phyloP scores from a whole-genome alignment of 2,113 vertebrate species.

The Spermophilus dauricus region DNA sequence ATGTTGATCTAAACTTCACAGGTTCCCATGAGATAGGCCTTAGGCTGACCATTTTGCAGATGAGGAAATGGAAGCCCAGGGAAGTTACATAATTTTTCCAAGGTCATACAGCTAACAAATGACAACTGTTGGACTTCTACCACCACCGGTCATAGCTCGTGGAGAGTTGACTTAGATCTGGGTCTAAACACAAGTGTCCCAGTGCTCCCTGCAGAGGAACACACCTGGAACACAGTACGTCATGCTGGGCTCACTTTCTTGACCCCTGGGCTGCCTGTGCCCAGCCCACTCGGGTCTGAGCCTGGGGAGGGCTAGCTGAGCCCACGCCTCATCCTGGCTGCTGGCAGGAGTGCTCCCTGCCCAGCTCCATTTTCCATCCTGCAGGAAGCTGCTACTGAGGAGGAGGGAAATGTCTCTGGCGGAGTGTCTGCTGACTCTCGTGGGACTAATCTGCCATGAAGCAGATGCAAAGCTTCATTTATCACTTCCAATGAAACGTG shows the following conservation, averaged over 20 bases:
- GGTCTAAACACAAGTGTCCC: neutral
- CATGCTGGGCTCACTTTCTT: neutral
- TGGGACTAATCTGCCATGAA: constrained; percentile 57
- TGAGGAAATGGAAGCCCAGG: neutral
- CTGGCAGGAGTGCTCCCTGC: neutral
- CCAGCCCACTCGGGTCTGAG: neutral
- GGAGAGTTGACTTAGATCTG: neutral
- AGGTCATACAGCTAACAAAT: neutral
- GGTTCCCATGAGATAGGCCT: neutral
- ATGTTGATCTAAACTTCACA: neutral
- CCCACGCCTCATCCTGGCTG: rapidly evolving
- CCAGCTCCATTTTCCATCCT: neutral
- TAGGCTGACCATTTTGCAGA: neutral
- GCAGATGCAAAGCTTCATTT: constrained; percentile 45
- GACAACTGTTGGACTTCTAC: neutral
- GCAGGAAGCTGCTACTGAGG: neutral
- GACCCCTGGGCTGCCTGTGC: neutral
- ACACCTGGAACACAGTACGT: rapidly evolving
- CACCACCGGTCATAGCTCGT: neutral
- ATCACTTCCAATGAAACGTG: constrained; percentile 22
- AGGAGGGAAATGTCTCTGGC: neutral
- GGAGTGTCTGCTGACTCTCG: neutral
- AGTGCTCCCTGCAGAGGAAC: neutral
- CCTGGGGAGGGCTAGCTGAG: neutral
- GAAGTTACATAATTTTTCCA: neutral